Evolutionary conservation across 2,797 vertebrate species (phyloP).

Genomic region (Petrocephalus sullivani): DNA sequence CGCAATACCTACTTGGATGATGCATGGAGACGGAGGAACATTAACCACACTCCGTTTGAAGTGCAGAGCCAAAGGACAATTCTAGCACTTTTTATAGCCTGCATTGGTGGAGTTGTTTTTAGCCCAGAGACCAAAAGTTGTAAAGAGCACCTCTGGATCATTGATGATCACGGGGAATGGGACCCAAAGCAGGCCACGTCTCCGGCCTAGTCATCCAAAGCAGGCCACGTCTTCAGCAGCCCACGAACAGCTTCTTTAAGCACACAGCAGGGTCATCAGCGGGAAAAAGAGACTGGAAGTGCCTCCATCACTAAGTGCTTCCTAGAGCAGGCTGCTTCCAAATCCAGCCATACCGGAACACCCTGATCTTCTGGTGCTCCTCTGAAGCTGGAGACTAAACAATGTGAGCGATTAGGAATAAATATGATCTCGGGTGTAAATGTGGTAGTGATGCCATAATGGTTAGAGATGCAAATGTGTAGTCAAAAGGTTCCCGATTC

Average conservation of each 20-base stretch:
- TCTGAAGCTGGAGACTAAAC: neutral
- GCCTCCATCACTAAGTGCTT: neutral
- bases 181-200: neutral
- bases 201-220: neutral
- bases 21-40: neutral
- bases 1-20: neutral
- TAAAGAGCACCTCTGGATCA: slow-evolving; percentile 3
- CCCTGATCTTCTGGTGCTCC: neutral
- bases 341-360: neutral
- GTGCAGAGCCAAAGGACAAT: neutral
- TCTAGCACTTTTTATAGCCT: neutral
- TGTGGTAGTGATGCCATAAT: neutral
- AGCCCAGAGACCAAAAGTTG: neutral
- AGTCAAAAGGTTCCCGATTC: no score
- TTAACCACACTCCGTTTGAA: neutral
- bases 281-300: neutral
- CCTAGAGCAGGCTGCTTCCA: neutral
- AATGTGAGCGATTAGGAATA: neutral
- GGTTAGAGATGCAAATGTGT: no score
- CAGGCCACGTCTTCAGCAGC: neutral
- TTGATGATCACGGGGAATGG: slow-evolving; percentile 6
- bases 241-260: neutral
- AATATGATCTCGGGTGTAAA: neutral
- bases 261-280: neutral
- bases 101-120: neutral